Evolutionary conservation across 2,888 invertebrate species (phyloP).

Genomic region (Heteromyza rotundicornis): DNA sequence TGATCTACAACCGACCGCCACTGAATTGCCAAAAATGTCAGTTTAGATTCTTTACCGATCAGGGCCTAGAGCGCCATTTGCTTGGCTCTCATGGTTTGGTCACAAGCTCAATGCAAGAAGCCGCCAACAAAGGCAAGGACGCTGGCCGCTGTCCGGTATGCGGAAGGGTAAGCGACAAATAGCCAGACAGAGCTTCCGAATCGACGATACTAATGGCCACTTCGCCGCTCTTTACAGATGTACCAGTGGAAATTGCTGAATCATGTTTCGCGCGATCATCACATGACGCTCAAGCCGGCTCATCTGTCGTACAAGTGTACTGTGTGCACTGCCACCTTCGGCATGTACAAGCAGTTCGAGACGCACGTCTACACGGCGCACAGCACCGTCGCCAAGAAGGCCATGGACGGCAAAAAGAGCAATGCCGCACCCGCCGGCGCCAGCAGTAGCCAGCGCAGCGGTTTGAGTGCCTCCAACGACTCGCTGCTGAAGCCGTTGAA

Average conservation of each 20-base stretch:
- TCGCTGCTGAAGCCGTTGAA: slow-evolving; percentile 79
- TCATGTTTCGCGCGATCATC: slow-evolving; percentile 91
- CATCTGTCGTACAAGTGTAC: slow-evolving; percentile 95
- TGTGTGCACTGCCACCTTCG: slow-evolving; percentile 92
- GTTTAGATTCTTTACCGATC: slow-evolving; percentile 95
- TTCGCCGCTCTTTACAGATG: slow-evolving; percentile 67
- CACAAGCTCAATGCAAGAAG: slow-evolving; percentile 94
- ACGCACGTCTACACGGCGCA: slow-evolving; percentile 94
- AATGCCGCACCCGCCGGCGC: slow-evolving; percentile 38
- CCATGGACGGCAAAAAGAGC: slow-evolving; percentile 70
- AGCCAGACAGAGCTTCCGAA: background rate
- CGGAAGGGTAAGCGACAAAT: slow-evolving; percentile 77
- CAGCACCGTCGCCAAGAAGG: slow-evolving; percentile 86
- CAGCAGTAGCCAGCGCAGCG: slow-evolving; percentile 50
- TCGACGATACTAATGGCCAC: background rate
- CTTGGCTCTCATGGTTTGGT: slow-evolving; percentile 93
- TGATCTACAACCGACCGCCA: slow-evolving; percentile 93
- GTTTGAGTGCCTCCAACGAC: slow-evolving; percentile 63
- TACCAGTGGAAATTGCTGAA: slow-evolving; percentile 93
- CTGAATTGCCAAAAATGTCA: slow-evolving; percentile 96
- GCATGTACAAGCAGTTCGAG: slow-evolving; percentile 94
- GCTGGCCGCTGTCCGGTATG: slow-evolving; percentile 94
- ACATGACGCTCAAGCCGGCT: slow-evolving; percentile 88
- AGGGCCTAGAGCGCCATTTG: slow-evolving; percentile 93
- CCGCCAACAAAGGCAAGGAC: slow-evolving; percentile 93